Base-by-base conservation (phyloP, 2,888 invertebrate species). In the Calephelis perditalis region DNA sequence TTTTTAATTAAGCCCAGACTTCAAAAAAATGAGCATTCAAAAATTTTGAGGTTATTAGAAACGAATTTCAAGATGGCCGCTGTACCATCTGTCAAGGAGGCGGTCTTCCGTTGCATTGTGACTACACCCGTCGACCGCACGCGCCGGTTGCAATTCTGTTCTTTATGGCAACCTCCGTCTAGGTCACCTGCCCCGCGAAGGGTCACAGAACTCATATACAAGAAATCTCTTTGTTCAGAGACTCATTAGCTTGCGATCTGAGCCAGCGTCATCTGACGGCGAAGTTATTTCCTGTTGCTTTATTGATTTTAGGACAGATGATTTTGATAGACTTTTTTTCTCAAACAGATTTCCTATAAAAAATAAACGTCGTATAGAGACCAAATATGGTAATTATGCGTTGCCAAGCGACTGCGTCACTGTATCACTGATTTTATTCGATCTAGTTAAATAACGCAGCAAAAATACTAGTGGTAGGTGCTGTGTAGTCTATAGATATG, bases 61-160 rank as follows among this genome's bases (percentile, higher is more conserved):
- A 73, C 73, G 69, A 69, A 71, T 71, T 80, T 74, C 76, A 81
- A 80, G 82, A 84, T 76, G 81, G 72, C 68, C 62, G 70, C 63
- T 63, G 68, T 73, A 77, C 75, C 85, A 86, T 82, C 84, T 86
- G 86, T 80, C 80, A 82, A 78, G 86, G 85, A 81, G 78, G 80
- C 80, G 78, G 79, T 86, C 88, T 88, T 89, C 89, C 89, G 89
- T 73, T 86, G 85, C 81, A 84, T 89, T 89, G 88, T 88, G 76
- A 70, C 56, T 71, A 73, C 83, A 80, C 78, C 82, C 81, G 81
- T 73, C 71, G 44, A 71, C 80, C 82, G 86, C 87, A 85, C 86
- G 87, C 86, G 86, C 79, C 78, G 73, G 65, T 72, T 79, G 83
- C 82, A 77, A 70, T 68, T 64, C 67, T 64, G 59, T 61, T 67